Base-by-base conservation (phyloP, 2,888 invertebrate species). In the Mongoloraphidia duomilia region DNA sequence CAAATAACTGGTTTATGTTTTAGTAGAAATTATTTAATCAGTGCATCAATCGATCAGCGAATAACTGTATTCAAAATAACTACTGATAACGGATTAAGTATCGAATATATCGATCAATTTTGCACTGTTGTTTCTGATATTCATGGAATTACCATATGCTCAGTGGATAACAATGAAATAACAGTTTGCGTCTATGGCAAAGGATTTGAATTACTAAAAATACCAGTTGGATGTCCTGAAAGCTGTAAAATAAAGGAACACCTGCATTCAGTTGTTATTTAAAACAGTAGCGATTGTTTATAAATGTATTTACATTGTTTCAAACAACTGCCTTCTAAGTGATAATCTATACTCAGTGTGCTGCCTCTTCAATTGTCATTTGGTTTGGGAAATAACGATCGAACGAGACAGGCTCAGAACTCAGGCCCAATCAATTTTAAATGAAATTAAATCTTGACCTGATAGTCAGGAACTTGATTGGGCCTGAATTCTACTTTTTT, bases 1-100 rank as follows among this genome's bases (percentile, higher is more conserved):
- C 85, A 88, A 71, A 77, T 90, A 39, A 84, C 84, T 59, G 88
- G 85, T 56, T 60, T 70, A 41, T 63, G 69, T 13, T 53, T 64
- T 35, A 65, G 65, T 34, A 58, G 69, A 37, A 61, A 65, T 33
- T 64, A 71, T 54, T 59, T 81, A 38, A 68, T 79, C 13, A 72
- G 74, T 1, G 66, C 76, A 4, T 75, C 80, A 1, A 73, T 81
- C 34, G 84, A 84, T 62, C 83, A 84, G 60, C 72, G 77, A 56
- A 60, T 84, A 2, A 71, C 73, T 12, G 55, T 77, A 47, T 66
- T 76, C 43, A 61, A 66, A 49, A 75, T 77, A 69, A 50, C 52
- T 12, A 49, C 60, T 5, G 55, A 57, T 5, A 57, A 62, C 39
- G 57, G 57, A 41, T 45, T 75, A 2, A 55, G 56, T 2, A 74